phyloP scores from a whole-genome alignment of 1,140 invertebrate species.

The Lepidurus apus region DNA sequence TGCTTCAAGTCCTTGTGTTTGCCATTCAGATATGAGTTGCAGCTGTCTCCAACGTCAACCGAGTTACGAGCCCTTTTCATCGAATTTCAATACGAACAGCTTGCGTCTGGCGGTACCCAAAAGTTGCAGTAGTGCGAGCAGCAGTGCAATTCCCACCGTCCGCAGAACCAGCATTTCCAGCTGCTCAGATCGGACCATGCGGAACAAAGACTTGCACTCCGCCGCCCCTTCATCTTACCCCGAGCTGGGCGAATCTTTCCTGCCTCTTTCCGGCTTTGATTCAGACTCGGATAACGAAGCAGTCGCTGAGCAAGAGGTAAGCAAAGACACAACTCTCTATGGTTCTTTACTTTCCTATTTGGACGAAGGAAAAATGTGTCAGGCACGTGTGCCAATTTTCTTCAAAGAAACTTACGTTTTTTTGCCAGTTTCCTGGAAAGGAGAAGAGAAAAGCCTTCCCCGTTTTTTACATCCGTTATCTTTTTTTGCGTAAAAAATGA shows the following conservation, averaged over 20 bases:
- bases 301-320: neutral
- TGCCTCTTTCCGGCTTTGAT: neutral
- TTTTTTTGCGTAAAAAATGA: neutral
- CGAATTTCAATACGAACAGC: neutral
- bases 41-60: neutral
- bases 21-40: conserved; percentile 17
- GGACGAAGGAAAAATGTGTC: neutral
- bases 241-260: neutral
- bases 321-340: neutral
- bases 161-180: neutral
- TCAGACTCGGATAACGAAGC: conserved; percentile 17
- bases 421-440: neutral
- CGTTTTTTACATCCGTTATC: neutral
- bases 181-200: neutral
- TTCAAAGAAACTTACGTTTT: neutral
- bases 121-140: neutral
- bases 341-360: neutral
- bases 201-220: neutral
- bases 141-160: conserved; percentile 3
- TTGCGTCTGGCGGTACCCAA: conserved; percentile 1
- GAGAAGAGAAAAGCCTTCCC: neutral
- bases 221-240: neutral
- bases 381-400: neutral
- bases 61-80: conserved; percentile 8
- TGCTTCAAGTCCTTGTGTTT: conserved; percentile 4